These are phyloP conservation scores for Acropora tenuis DNA, from an alignment of 64 coral and sea anemone species.

Conservation along the genomic window DNA sequence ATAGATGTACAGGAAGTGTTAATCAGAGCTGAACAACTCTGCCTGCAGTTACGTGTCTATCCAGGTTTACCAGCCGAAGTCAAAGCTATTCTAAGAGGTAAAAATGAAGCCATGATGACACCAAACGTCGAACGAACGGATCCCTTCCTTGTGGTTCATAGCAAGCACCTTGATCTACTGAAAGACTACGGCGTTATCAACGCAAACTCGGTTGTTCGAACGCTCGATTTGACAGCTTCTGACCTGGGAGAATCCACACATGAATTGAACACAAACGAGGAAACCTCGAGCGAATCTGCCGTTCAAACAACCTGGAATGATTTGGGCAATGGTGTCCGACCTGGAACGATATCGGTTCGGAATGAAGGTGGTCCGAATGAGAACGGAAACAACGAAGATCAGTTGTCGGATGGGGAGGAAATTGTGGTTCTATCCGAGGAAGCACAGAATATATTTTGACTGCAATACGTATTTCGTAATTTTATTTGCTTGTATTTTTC, in stretches of 20 bases:
- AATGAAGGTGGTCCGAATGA: constrained; percentile 34
- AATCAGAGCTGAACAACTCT: constrained; percentile 81
- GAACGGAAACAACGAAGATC: constrained; percentile 57
- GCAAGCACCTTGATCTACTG: constrained; percentile 7
- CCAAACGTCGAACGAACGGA: constrained; percentile 67
- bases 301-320: constrained; percentile 59
- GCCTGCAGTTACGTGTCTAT: constrained; percentile 76
- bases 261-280: background rate
- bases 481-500: no score
- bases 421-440: constrained; percentile 89
- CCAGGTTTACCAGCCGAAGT: constrained; percentile 83
- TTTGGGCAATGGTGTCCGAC: constrained; percentile 46
- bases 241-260: background rate
- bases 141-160: constrained; percentile 57
- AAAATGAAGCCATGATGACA: constrained; percentile 86
- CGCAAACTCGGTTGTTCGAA: background rate
- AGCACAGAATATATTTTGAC: constrained; percentile 87
- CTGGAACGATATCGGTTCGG: background rate
- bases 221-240: background rate
- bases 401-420: constrained; percentile 75
- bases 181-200: constrained; percentile 18
- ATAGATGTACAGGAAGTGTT: constrained; percentile 85
- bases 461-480: no score
- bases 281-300: background rate
- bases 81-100: constrained; percentile 72